Base-by-base conservation (phyloP, 2,113 vertebrate species). In the Tachuris rubrigastra region DNA sequence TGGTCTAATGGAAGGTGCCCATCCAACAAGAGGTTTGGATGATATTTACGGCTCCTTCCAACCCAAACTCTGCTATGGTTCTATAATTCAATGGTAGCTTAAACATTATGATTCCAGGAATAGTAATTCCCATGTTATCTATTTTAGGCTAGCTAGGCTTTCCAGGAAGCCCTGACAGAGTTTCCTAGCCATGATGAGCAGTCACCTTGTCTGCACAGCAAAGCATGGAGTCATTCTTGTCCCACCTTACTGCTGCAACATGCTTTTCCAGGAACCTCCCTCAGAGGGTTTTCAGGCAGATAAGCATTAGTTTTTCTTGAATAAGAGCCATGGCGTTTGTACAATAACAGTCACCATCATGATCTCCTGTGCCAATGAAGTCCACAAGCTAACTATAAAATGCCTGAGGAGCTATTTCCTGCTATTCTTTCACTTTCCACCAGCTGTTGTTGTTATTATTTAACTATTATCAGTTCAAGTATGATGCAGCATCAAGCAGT, bases 401-500 rank as follows among this genome's bases (percentile, higher is more conserved):
- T 92, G 88, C 83, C 83, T 87, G 86, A 85, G 58, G 85, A 92
- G 88, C 28, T 75, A 42, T 92, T 97, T 96, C 93, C 93, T 95
- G n/a, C 83, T 90, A 96, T 96, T 96, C 85, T 95, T 93, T 94
- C 93, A 92, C 93, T 95, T 95, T 95, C 86, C 92, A 92, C 83
- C 86, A 94, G 86, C 86, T 94, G 92, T 9, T 92, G 72, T 49
- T 93, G 25, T 23, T 87, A 86, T 81, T 93, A 73, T 94, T 95
- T 78, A 75, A 93, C 86, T 90, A 28, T 68, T 73, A 90, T 72
- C 81, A 75, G 49, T 88, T 92, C 39, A 60, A 78, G 76, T 37
- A 78, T 46, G 83, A 94, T 82, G 84, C 35, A 75, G 83, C 79
- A 89, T 56, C 72, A 44, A 80, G 75, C 0, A 3, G 27, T 68